Conservation (phyloP, 35 echinoderm and acorn worm genomes). For the Apostichopus japonicus region DNA sequence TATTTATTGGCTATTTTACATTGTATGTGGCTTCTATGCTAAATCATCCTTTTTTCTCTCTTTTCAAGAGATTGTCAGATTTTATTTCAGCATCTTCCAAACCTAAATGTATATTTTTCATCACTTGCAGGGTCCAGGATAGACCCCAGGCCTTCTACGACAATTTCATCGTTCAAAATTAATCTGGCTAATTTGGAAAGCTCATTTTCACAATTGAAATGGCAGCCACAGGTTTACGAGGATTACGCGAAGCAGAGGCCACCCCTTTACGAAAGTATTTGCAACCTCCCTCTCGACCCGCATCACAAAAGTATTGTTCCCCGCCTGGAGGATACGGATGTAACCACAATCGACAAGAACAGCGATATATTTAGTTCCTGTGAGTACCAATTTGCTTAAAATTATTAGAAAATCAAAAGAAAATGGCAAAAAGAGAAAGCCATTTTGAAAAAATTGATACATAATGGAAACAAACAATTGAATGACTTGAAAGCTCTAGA, state of each 20-base stretch:
- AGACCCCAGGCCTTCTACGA: conserved; percentile 47
- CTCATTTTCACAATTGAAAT: conserved; percentile 47
- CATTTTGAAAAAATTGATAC: no score
- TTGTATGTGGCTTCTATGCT: no score
- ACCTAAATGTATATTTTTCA: no score
- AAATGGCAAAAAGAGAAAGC: no score
- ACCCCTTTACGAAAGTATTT: conserved; percentile 28
- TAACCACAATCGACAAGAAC: conserved; percentile 37
- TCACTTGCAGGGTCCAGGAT: conserved; percentile 20
- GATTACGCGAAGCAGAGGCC: conserved; percentile 23
- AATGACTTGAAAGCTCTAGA: no score
- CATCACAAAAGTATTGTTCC: neutral
- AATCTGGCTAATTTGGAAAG: conserved; percentile 44
- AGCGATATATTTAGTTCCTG: conserved; percentile 44
- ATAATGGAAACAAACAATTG: no score
- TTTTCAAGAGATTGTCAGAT: no score
- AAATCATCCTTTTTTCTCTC: no score
- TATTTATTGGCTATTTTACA: no score
- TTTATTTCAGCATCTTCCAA: no score
- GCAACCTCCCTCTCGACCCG: neutral
- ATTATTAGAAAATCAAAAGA: no score
- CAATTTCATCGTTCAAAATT: conserved; percentile 27
- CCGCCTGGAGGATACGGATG: neutral
- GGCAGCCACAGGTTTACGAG: conserved; percentile 43
- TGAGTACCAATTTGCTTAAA: neutral